Evolutionary conservation across 2,113 vertebrate genomes (phyloP).

Genomic region (Eonycteris spelaea): DNA sequence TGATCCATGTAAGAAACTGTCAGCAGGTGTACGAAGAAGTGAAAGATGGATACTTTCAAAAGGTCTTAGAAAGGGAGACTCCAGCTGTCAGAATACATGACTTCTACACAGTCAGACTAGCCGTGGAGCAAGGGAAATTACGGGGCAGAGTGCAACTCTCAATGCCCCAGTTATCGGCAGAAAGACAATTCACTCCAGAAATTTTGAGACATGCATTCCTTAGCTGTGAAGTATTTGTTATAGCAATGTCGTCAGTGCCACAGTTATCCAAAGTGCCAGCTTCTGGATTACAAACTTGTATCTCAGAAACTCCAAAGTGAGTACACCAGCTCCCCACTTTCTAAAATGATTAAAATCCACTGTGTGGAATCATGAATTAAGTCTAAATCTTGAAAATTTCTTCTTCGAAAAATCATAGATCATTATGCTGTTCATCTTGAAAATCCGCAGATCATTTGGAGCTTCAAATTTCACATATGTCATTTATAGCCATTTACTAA

Average conservation of each 20-base stretch:
- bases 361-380: not conserved
- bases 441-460: not conserved
- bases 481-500: not conserved
- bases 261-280: constrained; percentile 7
- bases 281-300: not conserved
- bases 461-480: not conserved
- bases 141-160: not conserved
- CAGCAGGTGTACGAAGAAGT: constrained; percentile 64
- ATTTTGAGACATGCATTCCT: constrained; percentile 61
- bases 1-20: constrained; percentile 73
- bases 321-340: not conserved
- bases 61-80: constrained; percentile 28
- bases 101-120: constrained; percentile 55
- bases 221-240: constrained; percentile 16
- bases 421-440: not conserved
- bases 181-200: constrained; percentile 50
- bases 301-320: not conserved
- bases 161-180: constrained; percentile 51
- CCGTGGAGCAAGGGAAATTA: fast-evolving
- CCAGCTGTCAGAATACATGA: constrained; percentile 59
- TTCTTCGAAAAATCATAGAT: not conserved
- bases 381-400: not conserved
- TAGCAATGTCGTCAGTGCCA: constrained; percentile 25
- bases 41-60: constrained; percentile 55
- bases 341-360: constrained; percentile 40